phyloP scores from a whole-genome alignment of 1,140 invertebrate genomes.

The Cydia amplana region DNA sequence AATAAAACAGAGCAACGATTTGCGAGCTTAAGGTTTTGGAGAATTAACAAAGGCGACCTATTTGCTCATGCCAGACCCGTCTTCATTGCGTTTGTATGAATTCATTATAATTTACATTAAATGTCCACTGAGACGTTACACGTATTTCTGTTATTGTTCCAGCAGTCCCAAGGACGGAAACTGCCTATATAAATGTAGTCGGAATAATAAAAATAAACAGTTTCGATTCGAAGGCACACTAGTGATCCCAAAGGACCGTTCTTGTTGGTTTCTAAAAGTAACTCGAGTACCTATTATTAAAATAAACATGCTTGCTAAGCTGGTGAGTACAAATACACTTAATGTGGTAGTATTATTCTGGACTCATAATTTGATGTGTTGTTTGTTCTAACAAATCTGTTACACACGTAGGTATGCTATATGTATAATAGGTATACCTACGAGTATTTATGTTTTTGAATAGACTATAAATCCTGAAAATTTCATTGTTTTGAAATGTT shows the following conservation, averaged over 20 bases:
- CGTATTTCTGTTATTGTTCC: constrained; percentile 64
- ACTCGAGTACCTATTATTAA: not conserved
- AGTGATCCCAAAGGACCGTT: constrained; percentile 5
- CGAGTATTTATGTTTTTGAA: no score
- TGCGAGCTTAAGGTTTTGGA: constrained; percentile 43
- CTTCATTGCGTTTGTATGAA: constrained; percentile 50
- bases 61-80: constrained; percentile 67
- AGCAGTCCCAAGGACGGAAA: constrained; percentile 58
- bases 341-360: not conserved
- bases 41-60: constrained; percentile 61
- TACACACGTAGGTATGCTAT: no score
- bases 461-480: no score
- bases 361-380: not conserved
- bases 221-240: constrained; percentile 36
- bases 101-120: constrained; percentile 67
- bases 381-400: no score
- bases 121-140: constrained; percentile 58
- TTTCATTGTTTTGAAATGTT: no score
- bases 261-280: not conserved
- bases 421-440: no score
- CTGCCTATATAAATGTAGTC: constrained; percentile 67
- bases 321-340: constrained; percentile 56
- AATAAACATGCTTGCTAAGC: constrained; percentile 63
- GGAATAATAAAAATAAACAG: constrained; percentile 62
- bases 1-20: constrained; percentile 51